These are phyloP conservation scores for Leptoteleia sp. DNA, from an alignment of 1,140 invertebrate species.

Conservation along the genomic window DNA sequence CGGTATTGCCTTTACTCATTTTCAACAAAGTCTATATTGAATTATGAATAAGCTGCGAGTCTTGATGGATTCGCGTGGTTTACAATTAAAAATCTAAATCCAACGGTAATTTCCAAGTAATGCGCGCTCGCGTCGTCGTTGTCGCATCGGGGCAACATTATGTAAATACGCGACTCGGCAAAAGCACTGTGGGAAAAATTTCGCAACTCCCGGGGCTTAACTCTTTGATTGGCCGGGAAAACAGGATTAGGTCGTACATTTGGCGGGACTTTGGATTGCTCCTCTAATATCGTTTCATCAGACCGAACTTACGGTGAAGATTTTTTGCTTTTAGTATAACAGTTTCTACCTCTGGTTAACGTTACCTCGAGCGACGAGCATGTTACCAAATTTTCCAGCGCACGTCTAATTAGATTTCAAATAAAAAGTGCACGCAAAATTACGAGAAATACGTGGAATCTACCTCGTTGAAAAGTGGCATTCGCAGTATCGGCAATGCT, in stretches of 20 bases:
- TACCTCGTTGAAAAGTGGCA: constrained; percentile 14
- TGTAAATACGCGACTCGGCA: constrained; percentile 6
- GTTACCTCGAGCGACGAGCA: constrained; percentile 21
- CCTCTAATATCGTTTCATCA: constrained; percentile 39
- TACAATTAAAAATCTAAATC: no score
- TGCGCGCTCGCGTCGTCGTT: background rate
- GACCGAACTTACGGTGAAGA: constrained; percentile 25
- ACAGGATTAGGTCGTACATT: constrained; percentile 39
- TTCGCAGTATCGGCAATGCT: no score
- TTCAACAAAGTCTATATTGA: no score
- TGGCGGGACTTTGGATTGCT: constrained; percentile 32
- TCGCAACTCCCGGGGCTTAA: constrained; percentile 15
- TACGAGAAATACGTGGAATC: constrained; percentile 12
- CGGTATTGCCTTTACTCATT: no score
- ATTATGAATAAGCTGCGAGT: no score
- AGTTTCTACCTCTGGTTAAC: constrained; percentile 16
- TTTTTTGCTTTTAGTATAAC: constrained; percentile 39
- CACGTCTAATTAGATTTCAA: constrained; percentile 23
- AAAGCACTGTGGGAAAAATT: background rate
- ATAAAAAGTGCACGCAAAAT: constrained; percentile 26
- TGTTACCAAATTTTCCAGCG: constrained; percentile 25
- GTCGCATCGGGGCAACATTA: background rate
- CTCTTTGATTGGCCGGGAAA: constrained; percentile 32
- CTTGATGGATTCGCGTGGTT: no score
- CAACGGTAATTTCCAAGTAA: constrained; percentile 13